Evolutionary conservation across 2,888 invertebrate genomes (phyloP).

Genomic region (Drosophila percnosoma): DNA sequence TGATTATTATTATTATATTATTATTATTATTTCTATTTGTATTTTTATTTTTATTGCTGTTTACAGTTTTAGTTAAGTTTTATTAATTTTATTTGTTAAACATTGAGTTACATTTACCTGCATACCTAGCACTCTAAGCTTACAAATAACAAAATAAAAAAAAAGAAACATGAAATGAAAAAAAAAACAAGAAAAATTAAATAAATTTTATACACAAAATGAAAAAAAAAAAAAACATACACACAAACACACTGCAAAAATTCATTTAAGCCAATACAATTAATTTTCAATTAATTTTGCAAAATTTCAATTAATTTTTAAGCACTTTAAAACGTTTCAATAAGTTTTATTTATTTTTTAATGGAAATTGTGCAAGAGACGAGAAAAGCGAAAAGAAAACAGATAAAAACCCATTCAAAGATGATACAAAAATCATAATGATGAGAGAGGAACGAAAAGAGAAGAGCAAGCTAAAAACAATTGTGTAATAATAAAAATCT

Average conservation of each 20-base stretch:
- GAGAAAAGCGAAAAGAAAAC: constrained; percentile 28
- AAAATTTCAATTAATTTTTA: constrained; percentile 45
- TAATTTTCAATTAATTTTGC: constrained; percentile 22
- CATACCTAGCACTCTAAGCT: constrained; percentile 58
- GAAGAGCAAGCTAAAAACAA: constrained; percentile 40
- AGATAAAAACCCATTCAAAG: constrained; percentile 35
- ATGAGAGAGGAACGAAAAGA: constrained; percentile 21
- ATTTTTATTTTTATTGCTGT: constrained; percentile 44
- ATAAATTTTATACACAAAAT: constrained; percentile 51
- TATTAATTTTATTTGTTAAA: constrained; percentile 74
- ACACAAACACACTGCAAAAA: constrained; percentile 21
- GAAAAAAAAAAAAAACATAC: not conserved
- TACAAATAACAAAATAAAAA: constrained; percentile 40
- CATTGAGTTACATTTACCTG: constrained; percentile 79
- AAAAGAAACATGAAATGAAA: constrained; percentile 22
- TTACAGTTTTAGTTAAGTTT: constrained; percentile 72
- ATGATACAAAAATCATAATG: constrained; percentile 23
- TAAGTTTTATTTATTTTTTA: constrained; percentile 72
- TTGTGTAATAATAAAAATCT: constrained; percentile 72
- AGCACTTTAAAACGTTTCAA: constrained; percentile 52
- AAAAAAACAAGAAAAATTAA: constrained; percentile 40
- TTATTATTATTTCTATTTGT: constrained; percentile 33
- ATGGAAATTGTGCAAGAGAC: constrained; percentile 54
- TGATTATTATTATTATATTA: constrained; percentile 38
- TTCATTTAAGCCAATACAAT: constrained; percentile 19